Evolutionary conservation across 2,888 invertebrate species (phyloP), one percentile per base, ranked within the genome.

Genomic region (Leptura quadrifasciata): DNA sequence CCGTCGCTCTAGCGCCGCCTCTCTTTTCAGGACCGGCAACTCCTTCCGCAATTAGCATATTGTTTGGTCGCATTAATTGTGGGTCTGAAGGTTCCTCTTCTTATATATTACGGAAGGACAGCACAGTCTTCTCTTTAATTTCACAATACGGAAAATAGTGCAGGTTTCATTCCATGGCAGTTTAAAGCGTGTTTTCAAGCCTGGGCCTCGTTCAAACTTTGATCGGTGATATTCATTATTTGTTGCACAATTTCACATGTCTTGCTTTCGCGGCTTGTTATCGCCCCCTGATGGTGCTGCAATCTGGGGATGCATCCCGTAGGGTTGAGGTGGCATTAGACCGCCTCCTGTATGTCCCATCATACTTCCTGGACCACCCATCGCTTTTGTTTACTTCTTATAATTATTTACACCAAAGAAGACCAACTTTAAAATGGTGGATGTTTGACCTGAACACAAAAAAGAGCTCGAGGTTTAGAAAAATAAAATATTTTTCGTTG

Each of bases 61-160:
- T 99, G 91, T 99, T 99, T 89, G 99, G 90, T 81, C 99, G 93
- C 98, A 99, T 98, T 86, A 99, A 91, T 89, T 98, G 98, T 8
- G 98, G 98, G 91, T 99, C 98, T 88, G 98, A 98, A 2, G 98
- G 98, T 88, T 98, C 98, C 88, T 98, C 98, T 90, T 98, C 98
- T 91, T 98, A 98, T 76, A 97, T 97, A 90, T 98, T 98, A 85
- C 98, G 94, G 87, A 98, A 94, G 84, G 97, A 98, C 85, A 98
- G 91, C 21, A 98, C 98, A 94, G 98, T 99, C 92, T 99, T 99
- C 91, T 99, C 99, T 92, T 99, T 99, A 88, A 99, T 98, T 93
- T 99, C 99, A 91, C 98, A 99, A 92, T 80, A 98, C 79, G 99
- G 92, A 97, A 92, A 98, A 99, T 80, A 99, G 99, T 72, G 99